These are phyloP conservation scores for Hydrozoanthus gracilis DNA, from an alignment of 92 coral and sea anemone species.

Conservation along the genomic window DNA sequence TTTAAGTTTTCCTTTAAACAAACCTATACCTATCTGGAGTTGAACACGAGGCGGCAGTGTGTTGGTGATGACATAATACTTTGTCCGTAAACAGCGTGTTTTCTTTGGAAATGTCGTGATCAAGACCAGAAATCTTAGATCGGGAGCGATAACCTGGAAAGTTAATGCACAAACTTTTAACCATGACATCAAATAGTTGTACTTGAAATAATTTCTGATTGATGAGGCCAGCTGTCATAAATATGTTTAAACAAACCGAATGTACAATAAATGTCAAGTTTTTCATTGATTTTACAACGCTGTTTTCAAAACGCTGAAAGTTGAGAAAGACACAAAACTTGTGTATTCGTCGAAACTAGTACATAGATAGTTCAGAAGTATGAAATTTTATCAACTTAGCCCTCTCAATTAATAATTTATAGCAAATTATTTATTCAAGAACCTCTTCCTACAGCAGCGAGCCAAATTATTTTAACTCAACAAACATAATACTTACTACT, in stretches of 20 bases:
- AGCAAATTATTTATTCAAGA: not conserved
- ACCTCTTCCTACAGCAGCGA: no score
- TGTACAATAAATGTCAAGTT: no score
- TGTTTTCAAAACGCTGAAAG: no score
- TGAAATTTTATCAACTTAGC: not conserved
- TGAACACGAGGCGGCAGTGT: constrained; percentile 35
- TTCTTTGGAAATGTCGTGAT: constrained; percentile 32
- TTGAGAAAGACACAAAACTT: no score
- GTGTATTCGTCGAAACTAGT: no score
- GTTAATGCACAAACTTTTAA: not conserved
- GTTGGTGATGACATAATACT: constrained; percentile 27
- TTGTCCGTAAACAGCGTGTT: constrained; percentile 24
- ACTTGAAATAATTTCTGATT: not conserved
- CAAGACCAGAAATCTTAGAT: constrained; percentile 46
- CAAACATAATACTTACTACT: constrained; percentile 58
- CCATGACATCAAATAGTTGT: not conserved
- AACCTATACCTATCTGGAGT: constrained; percentile 26
- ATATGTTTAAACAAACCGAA: no score
- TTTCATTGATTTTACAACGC: no score
- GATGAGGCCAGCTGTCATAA: not conserved
- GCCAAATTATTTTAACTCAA: not conserved
- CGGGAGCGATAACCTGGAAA: constrained; percentile 39
- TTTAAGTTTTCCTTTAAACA: not conserved
- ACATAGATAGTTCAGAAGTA: not conserved
- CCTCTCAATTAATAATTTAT: not conserved